Base-by-base conservation (phyloP, 2,797 vertebrate species). In the Trachops cirrhosus region DNA sequence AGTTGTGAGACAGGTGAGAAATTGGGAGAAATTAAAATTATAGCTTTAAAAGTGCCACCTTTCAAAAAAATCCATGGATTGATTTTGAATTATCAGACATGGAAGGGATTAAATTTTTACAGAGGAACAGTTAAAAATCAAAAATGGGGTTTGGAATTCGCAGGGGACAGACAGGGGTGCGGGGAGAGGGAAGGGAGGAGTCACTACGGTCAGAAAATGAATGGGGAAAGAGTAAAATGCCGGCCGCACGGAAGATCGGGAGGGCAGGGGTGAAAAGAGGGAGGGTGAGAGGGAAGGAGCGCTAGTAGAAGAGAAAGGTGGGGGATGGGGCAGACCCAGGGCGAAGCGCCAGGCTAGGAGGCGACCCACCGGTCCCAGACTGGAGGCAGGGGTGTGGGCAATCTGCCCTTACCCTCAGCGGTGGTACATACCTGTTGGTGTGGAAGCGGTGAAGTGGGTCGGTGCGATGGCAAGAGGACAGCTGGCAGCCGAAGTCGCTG, bases 401-500 rank as follows among this genome's bases (percentile, higher is more conserved):
- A 37, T 22, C 73, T 8, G 39, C 59, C 54, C 48, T 46, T 19
- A 44, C 14, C 59, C 62, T 71, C 29, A 3, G 18, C 14, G 1
- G 41, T 21, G n/a, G 57, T 21, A 52, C 89, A 95, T 95, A 99
- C 99, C 99, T 99, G 99, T 99, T 99, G 96, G 99, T 99, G 97
- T 99, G 99, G 98, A 99, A 99, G 94, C 99, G 99, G 96, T 98
- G 99, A n/a, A 99, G 98, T 5, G 99, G 99, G 96, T 99, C 99
- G 5, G 99, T 99, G 94, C 99, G 98, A 98, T 99, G 99, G 98
- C 99, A 99, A 2, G 99, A 99, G 0, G 99, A 99, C 24, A 99
- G 98, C 94, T 99, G 99, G 98, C 99, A 99, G 94, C 99, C 99
- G 94, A 99, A 99, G 98, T 99, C 99, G 97, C 99, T 99, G 97